phyloP scores from a whole-genome alignment of 2,888 invertebrate species.

The Sesamia inferens region DNA sequence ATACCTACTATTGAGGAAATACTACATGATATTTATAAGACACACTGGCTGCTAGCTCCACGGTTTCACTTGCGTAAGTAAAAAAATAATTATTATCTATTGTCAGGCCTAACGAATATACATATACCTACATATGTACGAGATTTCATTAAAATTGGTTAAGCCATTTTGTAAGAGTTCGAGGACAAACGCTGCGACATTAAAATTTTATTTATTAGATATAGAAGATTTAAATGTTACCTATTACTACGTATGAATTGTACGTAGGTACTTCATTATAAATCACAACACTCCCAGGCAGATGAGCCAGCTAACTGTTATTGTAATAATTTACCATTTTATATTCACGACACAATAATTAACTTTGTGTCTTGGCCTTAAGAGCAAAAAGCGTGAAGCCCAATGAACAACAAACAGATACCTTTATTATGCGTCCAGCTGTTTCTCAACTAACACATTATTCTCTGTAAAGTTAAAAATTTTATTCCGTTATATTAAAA shows the following conservation, averaged over 20 bases:
- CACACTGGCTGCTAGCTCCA: neutral
- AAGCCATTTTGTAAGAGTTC: no score
- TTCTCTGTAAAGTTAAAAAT: slow-evolving; percentile 51
- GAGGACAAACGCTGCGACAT: no score
- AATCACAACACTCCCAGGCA: neutral
- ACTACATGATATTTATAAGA: slow-evolving; percentile 2
- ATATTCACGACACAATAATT: slow-evolving; percentile 56
- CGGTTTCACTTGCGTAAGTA: no score
- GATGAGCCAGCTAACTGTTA: slow-evolving; percentile 8
- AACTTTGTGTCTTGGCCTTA: slow-evolving; percentile 72
- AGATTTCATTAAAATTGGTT: no score
- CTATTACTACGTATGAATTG: neutral
- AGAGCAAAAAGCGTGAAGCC: slow-evolving; percentile 78
- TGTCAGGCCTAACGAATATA: no score
- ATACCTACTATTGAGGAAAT: slow-evolving; percentile 10
- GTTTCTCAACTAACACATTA: slow-evolving; percentile 74
- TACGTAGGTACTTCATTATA: neutral
- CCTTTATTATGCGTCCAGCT: slow-evolving; percentile 77
- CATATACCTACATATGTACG: no score
- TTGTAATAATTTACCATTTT: slow-evolving; percentile 45
- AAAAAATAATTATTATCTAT: no score
- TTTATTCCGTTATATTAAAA: slow-evolving; percentile 24
- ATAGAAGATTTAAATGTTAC: neutral
- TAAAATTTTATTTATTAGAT: no score
- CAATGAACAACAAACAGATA: slow-evolving; percentile 71